Evolutionary conservation across 2,113 vertebrate genomes (phyloP).

Genomic region (Perognathus longimembris): DNA sequence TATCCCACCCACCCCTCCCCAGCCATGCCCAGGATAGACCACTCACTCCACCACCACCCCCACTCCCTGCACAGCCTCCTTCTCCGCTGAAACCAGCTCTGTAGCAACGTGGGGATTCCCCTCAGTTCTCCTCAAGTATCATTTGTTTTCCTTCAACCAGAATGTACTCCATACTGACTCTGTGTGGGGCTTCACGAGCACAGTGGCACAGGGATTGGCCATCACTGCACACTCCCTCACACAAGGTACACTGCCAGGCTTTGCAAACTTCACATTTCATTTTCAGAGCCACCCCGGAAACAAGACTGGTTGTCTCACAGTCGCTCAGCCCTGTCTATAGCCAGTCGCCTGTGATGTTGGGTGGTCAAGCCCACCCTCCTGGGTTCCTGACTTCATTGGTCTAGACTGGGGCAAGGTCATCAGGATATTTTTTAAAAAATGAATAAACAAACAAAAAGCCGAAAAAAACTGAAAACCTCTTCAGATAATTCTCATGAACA

Average conservation of each 20-base stretch:
- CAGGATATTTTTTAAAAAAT: too few relatives aligned
- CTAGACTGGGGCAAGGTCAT: background rate
- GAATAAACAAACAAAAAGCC: background rate
- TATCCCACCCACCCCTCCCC: too few relatives aligned
- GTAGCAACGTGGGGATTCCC: background rate
- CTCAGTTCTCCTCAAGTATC: background rate
- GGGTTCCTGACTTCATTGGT: background rate
- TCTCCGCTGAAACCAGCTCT: background rate
- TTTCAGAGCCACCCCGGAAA: background rate
- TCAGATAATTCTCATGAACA: background rate
- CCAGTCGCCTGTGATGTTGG: background rate
- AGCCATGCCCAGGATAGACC: background rate
- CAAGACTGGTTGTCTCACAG: slow-evolving; percentile 1
- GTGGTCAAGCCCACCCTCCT: background rate
- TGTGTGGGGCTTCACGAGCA: background rate
- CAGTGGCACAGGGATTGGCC: background rate
- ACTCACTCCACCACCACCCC: background rate
- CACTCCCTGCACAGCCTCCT: background rate
- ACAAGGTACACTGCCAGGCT: background rate
- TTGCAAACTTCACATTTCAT: background rate
- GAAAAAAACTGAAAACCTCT: background rate
- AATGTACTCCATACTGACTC: slow-evolving; percentile 19
- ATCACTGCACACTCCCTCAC: background rate
- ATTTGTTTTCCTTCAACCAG: background rate
- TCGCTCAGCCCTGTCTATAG: background rate